phyloP scores from a whole-genome alignment of 2,797 vertebrate genomes.

The Sylvia borin region DNA sequence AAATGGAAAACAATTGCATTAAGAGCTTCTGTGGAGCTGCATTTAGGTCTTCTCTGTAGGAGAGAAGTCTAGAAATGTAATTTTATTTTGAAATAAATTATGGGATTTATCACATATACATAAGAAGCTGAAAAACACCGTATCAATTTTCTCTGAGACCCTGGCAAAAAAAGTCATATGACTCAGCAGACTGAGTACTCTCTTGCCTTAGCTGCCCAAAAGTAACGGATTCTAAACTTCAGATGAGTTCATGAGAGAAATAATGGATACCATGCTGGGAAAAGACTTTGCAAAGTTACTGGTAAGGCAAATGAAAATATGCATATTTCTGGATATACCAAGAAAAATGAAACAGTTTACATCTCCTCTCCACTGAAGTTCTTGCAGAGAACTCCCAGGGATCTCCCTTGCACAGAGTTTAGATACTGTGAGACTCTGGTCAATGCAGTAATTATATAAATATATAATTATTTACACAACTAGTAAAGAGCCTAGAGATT shows the following conservation, averaged over 20 bases:
- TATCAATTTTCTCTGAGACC: background rate
- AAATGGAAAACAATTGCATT: constrained; percentile 8
- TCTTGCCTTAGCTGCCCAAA: background rate
- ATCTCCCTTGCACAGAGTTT: background rate
- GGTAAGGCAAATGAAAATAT: background rate
- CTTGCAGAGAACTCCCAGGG: background rate
- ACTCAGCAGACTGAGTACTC: background rate
- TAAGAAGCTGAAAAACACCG: background rate
- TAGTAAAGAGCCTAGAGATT: background rate
- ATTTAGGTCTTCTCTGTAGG: background rate
- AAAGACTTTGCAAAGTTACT: background rate
- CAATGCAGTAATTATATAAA: background rate
- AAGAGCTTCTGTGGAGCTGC: background rate
- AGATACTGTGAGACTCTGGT: background rate
- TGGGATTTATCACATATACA: background rate
- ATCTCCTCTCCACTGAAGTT: background rate
- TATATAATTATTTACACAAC: background rate
- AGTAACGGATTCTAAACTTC: background rate
- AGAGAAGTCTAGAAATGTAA: background rate
- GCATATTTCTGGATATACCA: background rate
- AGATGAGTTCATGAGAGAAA: background rate
- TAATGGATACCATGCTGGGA: background rate
- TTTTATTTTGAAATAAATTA: background rate
- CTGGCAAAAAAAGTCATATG: background rate
- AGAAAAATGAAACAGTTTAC: background rate